Evolutionary conservation across 2,113 vertebrate genomes (phyloP), one percentile per base, ranked within the genome.

Genomic region (Butorides virescens): DNA sequence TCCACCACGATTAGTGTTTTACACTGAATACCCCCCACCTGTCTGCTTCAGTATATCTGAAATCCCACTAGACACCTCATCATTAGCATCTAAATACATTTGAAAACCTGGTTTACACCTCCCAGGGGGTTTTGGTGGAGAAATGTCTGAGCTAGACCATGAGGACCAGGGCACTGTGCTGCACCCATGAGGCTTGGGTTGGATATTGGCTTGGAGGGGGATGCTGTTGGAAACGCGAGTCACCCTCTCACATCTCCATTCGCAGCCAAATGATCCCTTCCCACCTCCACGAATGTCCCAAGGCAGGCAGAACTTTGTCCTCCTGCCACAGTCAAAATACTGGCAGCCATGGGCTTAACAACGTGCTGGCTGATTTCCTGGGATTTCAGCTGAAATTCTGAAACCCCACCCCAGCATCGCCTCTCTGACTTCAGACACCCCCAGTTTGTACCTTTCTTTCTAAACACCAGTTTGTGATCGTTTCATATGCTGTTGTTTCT

Each of bases 251-350:
- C 0, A 0, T 44, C 36, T 76, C 49, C 4, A 1, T 80, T 70
- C 1, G 0, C 4, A 2, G 27, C 42, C 0, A 0, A 46, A 10
- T 1, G 1, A 37, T 62, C 73, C 39, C 15, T 53, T 59, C 49
- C 36, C 67, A 27, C 44, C 30, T 78, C 32, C n/a, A 8, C 1
- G 0, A 27, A 15, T 44, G 58, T 65, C 62, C 44, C 0, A 1
- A 16, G 11, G 44, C 13, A 53, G 1, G 11, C 47, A 42, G 39
- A 3, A 5, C 44, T 78, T 66, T 63, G 56, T 90, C 11, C 32
- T 94, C 29, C 23, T 82, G 47, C 26, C 39, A 17, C 32, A 75
- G 42, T 27, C 30, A 46, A 66, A 93, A 49, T 36, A 36, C 39
- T 62, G 55, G 29, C 21, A 58, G 36, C 30, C 4, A 0, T 30